phyloP scores from a whole-genome alignment of 2,113 vertebrate species.

The Mungos mungo region DNA sequence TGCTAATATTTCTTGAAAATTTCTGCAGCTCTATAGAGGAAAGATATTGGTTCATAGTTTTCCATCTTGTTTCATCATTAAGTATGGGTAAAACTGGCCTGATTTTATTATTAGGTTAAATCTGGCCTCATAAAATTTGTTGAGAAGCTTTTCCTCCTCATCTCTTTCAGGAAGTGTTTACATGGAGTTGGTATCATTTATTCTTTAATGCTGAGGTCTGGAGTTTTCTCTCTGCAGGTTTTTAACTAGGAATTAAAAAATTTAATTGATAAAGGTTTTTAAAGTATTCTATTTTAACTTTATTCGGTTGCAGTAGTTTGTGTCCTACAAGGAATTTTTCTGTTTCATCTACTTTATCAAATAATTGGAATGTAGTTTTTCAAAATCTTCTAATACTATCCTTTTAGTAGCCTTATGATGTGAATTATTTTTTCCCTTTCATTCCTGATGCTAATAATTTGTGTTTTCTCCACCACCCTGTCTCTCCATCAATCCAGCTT shows the following conservation, averaged over 20 bases:
- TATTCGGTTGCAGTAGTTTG: background rate
- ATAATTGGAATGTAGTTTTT: background rate
- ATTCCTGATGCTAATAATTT: too few species aligned
- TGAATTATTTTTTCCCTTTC: background rate
- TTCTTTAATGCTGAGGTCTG: background rate
- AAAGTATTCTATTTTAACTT: background rate
- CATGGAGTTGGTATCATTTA: background rate
- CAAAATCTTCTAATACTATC: background rate
- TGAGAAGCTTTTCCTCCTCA: background rate
- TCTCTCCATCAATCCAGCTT: background rate
- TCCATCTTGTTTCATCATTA: background rate
- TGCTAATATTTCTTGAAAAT: background rate
- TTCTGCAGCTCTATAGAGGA: background rate
- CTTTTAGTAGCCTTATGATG: background rate
- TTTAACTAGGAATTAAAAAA: background rate
- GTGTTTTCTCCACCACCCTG: background rate
- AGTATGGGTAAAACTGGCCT: background rate
- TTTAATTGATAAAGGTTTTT: background rate
- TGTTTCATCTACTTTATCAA: background rate
- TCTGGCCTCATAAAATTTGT: background rate
- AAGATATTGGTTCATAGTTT: background rate
- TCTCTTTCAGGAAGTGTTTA: background rate
- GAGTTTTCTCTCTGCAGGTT: background rate
- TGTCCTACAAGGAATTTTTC: background rate
- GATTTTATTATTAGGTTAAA: background rate